Evolutionary conservation across 1,140 invertebrate species (phyloP).

Genomic region (Trachymyrmex cornetzi): DNA sequence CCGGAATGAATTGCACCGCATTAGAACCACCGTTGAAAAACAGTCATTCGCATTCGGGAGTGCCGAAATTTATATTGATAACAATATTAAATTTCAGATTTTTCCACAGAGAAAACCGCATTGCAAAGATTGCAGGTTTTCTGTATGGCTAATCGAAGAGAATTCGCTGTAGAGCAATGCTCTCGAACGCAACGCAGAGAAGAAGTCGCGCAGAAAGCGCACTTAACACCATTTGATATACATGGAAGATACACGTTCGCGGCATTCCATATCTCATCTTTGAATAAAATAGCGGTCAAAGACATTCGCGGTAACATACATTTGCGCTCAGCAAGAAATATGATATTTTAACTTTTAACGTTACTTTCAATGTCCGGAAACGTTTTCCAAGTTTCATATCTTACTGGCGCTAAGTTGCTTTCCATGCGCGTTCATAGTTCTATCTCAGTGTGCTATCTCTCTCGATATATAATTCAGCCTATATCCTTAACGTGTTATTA

Average conservation of each 20-base stretch:
- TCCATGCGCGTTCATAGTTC: slow-evolving; percentile 12
- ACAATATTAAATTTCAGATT: slow-evolving; percentile 31
- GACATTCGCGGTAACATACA: not conserved
- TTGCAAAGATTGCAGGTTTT: slow-evolving; percentile 11
- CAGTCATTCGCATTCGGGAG: not conserved
- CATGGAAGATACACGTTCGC: not conserved
- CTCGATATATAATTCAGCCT: slow-evolving; percentile 68
- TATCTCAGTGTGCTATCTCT: slow-evolving; percentile 38
- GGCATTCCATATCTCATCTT: not conserved
- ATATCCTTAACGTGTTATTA: slow-evolving; percentile 71
- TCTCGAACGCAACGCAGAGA: slow-evolving; percentile 12
- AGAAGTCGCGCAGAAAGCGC: slow-evolving; percentile 9
- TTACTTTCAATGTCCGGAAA: not conserved
- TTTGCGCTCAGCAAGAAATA: not conserved
- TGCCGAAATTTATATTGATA: slow-evolving; percentile 10
- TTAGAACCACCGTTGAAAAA: slow-evolving; percentile 23
- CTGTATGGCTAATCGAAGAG: slow-evolving; percentile 7
- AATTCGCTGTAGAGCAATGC: slow-evolving; percentile 25
- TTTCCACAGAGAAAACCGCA: slow-evolving; percentile 32
- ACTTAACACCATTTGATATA: slow-evolving; percentile 11
- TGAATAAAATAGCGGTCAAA: not conserved
- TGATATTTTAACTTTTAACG: not conserved
- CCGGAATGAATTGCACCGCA: not conserved
- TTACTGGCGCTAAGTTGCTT: not conserved
- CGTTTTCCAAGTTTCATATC: not conserved